Conservation (phyloP, 2,113 vertebrate species). For the Galbula dea region DNA sequence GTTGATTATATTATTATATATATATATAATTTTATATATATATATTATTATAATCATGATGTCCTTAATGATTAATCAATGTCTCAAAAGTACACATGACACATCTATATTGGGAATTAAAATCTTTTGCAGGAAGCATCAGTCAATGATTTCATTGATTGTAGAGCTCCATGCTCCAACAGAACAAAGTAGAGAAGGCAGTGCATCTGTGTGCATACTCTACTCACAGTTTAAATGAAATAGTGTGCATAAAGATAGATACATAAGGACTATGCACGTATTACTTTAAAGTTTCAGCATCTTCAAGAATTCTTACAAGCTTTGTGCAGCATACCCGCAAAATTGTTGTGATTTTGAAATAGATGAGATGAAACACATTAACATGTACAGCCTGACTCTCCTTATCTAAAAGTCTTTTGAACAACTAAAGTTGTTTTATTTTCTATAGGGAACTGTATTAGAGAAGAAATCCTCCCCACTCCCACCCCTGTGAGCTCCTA, state of each 20-base stretch:
- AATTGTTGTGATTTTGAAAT: background rate
- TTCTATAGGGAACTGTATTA: background rate
- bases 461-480: background rate
- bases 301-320: background rate
- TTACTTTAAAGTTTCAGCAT: background rate
- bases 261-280: background rate
- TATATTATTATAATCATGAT: no score
- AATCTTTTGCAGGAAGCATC: background rate
- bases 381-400: background rate
- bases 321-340: background rate
- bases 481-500: fast-evolving
- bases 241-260: background rate
- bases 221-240: background rate
- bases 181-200: background rate
- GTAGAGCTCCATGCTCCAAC: background rate
- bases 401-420: background rate
- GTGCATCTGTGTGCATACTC: background rate
- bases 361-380: background rate
- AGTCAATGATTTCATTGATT: background rate
- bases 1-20: background rate
- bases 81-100: background rate
- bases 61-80: background rate
- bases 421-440: background rate
- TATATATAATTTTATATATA: no score
- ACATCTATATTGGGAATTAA: background rate